Conservation (phyloP, 2,113 vertebrate genomes). For the Vidua chalybeata region DNA sequence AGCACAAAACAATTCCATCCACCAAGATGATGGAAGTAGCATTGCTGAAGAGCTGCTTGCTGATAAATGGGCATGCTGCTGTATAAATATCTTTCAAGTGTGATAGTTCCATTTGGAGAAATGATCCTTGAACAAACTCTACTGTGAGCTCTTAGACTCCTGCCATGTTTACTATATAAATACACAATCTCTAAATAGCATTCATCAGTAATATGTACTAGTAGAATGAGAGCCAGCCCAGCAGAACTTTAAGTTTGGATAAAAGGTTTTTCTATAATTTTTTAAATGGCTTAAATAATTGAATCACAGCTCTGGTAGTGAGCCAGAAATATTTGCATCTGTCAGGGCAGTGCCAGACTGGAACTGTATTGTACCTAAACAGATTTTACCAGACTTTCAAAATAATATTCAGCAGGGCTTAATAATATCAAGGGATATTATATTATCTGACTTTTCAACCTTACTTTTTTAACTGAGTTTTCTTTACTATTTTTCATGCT, state of each 20-base stretch:
- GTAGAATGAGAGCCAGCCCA: background rate
- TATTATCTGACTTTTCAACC: background rate
- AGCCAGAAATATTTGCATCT: slow-evolving; percentile 20
- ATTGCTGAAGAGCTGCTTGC: background rate
- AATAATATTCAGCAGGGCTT: background rate
- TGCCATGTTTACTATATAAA: background rate
- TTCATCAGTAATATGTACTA: background rate
- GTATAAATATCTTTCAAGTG: background rate
- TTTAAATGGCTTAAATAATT: slow-evolving; percentile 7
- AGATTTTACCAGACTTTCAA: background rate
- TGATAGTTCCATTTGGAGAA: background rate
- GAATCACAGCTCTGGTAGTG: background rate
- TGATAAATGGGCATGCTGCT: background rate
- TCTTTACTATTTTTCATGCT: background rate
- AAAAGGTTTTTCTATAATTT: slow-evolving; percentile 11
- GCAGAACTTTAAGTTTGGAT: background rate
- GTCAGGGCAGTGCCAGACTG: background rate
- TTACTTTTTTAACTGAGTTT: background rate
- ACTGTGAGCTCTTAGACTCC: background rate
- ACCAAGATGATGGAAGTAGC: background rate
- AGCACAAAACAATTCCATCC: background rate
- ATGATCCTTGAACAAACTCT: background rate
- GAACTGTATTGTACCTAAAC: background rate
- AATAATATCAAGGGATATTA: background rate
- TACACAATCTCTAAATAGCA: background rate